Conservation (phyloP, 1,140 invertebrate genomes). For the Geopemphigus sp. region DNA sequence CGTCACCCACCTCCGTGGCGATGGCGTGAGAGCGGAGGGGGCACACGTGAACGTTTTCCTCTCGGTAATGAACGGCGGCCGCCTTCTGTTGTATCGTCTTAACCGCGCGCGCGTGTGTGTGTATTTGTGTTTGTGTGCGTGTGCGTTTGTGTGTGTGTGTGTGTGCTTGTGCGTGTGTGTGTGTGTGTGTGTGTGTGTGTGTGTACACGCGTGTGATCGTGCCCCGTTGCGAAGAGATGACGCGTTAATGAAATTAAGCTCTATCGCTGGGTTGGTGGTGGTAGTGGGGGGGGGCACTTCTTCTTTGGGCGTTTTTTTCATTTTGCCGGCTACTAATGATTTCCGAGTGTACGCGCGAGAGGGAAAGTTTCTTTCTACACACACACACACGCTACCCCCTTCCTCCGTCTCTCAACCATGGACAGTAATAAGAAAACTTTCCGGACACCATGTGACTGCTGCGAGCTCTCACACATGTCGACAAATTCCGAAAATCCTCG, state of each 20-base stretch:
- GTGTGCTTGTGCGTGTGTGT: no score
- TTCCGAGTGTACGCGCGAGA: conserved; percentile 23
- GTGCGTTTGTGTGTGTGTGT: no score
- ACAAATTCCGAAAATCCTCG: conserved; percentile 14
- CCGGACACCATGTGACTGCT: conserved; percentile 33
- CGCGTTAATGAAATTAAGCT: conserved; percentile 47
- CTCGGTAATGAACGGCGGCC: conserved; percentile 38
- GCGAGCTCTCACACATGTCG: conserved; percentile 4
- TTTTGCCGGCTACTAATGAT: conserved; percentile 42
- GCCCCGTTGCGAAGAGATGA: neutral
- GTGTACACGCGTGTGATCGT: neutral
- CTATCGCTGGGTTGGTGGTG: neutral
- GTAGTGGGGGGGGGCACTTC: conserved; percentile 20
- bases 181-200: no score
- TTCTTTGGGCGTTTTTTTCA: conserved; percentile 33
- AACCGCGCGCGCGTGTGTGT: neutral
- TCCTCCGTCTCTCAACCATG: neutral
- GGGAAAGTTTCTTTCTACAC: neutral
- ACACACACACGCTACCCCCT: neutral
- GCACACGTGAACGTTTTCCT: conserved; percentile 35
- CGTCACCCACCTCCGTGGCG: conserved; percentile 9
- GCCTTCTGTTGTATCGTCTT: conserved; percentile 4
- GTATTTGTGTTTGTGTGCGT: no score
- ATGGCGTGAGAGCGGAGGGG: neutral
- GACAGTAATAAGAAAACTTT: conserved; percentile 42